These are phyloP conservation scores for Sarcophaga carnaria DNA, from an alignment of 2,888 invertebrate species.

Conservation along the genomic window DNA sequence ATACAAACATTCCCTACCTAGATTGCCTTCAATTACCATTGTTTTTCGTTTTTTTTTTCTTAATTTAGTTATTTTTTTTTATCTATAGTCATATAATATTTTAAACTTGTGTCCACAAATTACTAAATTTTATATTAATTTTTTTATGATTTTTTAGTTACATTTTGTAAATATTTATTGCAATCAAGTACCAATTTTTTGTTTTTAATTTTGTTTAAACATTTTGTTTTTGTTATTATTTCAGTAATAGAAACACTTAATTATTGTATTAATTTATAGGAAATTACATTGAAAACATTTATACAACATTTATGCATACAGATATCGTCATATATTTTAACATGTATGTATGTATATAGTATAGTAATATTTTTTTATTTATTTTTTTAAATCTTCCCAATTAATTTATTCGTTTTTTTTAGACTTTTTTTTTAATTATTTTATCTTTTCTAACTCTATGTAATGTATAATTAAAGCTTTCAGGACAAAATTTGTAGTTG, in stretches of 20 bases:
- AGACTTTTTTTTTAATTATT: neutral
- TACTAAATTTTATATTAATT: constrained; percentile 42
- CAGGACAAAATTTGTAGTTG: constrained; percentile 59
- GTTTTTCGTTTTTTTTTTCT: constrained; percentile 54
- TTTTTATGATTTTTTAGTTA: constrained; percentile 30
- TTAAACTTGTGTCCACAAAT: constrained; percentile 59
- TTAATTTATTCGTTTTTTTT: constrained; percentile 11
- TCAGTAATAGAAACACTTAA: constrained; percentile 1
- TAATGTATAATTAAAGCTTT: constrained; percentile 63
- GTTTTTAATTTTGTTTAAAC: constrained; percentile 23
- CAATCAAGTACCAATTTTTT: constrained; percentile 36
- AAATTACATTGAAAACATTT: constrained; percentile 66
- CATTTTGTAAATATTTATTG: constrained; percentile 57
- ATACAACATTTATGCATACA: constrained; percentile 63
- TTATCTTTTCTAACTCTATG: constrained; percentile 6
- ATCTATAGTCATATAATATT: neutral
- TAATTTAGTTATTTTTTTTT: constrained; percentile 30
- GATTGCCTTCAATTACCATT: constrained; percentile 78
- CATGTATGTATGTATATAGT: neutral
- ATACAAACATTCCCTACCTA: constrained; percentile 76
- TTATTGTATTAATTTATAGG: constrained; percentile 40
- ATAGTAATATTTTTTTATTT: neutral
- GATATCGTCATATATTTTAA: constrained; percentile 18
- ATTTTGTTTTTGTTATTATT: constrained; percentile 21
- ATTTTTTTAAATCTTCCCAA: neutral